Conservation (phyloP, 1,140 invertebrate genomes). For the Tetragnatha versicolor region DNA sequence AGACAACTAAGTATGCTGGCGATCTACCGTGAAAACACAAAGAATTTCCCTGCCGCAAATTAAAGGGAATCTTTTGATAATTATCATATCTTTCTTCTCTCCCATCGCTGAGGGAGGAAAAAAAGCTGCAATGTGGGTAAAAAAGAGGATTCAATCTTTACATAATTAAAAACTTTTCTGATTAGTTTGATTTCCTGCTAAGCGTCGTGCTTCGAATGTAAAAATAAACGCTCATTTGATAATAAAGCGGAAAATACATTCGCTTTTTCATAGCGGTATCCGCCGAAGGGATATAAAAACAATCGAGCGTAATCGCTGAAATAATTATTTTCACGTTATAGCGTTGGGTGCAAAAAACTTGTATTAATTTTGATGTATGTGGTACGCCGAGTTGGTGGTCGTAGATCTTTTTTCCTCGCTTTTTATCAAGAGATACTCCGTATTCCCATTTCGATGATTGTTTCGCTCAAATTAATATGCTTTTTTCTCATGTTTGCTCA, state of each 20-base stretch:
- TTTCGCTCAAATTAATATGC: too few species aligned
- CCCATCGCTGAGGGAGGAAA: not conserved
- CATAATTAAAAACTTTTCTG: conserved; percentile 45
- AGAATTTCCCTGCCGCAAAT: not conserved
- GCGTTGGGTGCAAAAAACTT: not conserved
- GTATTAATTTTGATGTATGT: conserved; percentile 25
- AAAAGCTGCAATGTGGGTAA: not conserved
- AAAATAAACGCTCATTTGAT: conserved; percentile 8
- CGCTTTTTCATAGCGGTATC: not conserved
- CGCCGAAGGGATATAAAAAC: not conserved
- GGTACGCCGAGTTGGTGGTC: too few species aligned
- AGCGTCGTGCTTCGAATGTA: not conserved
- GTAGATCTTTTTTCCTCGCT: too few species aligned
- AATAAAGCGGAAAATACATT: not conserved
- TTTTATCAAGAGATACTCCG: too few species aligned
- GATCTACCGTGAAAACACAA: conserved; percentile 23
- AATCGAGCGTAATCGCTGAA: not conserved
- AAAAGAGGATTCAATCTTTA: conserved; percentile 40
- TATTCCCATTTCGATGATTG: too few species aligned
- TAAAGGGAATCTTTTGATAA: conserved; percentile 37
- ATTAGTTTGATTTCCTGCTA: conserved; percentile 38
- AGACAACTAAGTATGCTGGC: conserved; percentile 38
- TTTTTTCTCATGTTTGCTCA: too few species aligned
- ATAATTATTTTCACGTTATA: conserved; percentile 30
- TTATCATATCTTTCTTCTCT: conserved; percentile 23